Evolutionary conservation across 2,113 vertebrate species (phyloP).

Genomic region (Melanerpes formicivorus): DNA sequence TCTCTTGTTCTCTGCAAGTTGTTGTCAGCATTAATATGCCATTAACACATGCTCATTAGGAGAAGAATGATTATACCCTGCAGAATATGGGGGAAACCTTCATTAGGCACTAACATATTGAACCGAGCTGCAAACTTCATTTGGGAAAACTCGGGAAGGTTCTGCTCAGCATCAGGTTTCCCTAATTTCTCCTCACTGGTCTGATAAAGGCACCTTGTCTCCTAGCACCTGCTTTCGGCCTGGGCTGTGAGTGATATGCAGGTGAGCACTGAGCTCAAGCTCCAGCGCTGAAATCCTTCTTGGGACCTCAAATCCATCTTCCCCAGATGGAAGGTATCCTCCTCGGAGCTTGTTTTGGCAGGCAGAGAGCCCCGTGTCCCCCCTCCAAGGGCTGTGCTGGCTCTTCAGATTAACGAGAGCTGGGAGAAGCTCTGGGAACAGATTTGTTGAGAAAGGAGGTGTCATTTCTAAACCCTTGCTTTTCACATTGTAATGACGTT

Average conservation of each 20-base stretch:
- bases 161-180: not conserved
- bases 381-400: not conserved
- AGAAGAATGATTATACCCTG: conserved; percentile 56
- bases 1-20: conserved; percentile 31
- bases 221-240: not conserved
- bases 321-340: not conserved
- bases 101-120: conserved; percentile 62
- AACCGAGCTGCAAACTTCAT: conserved; percentile 19
- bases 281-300: not conserved
- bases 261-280: not conserved
- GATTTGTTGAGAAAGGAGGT: conserved; percentile 51
- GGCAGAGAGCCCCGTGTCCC: not conserved
- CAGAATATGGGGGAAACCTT: conserved; percentile 54
- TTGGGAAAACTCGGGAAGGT: conserved; percentile 25
- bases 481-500: conserved; percentile 5
- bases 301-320: conserved; percentile 13
- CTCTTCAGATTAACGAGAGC: conserved; percentile 19
- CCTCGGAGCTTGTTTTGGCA: not conserved
- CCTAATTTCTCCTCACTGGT: not conserved
- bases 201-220: not conserved
- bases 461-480: conserved; percentile 9
- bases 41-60: conserved; percentile 51
- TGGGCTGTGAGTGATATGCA: not conserved
- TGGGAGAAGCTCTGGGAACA: conserved; percentile 26
- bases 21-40: conserved; percentile 62